Base-by-base conservation (phyloP, 2,113 vertebrate genomes). In the Eptesicus fuscus region DNA sequence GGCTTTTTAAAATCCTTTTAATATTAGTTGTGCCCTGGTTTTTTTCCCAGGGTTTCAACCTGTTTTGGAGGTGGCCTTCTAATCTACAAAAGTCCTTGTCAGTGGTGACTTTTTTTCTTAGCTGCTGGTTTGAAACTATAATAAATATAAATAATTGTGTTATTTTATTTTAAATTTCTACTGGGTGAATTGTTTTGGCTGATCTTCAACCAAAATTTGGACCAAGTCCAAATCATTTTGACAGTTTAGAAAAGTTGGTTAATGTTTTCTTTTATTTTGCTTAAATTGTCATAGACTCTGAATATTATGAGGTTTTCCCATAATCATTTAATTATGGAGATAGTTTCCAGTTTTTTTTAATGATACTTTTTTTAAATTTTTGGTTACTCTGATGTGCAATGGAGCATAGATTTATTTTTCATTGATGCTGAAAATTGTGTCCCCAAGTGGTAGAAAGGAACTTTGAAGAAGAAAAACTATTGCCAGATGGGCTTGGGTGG, bases 221-320 rank as follows among this genome's bases (percentile, higher is more conserved):
- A 92, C 63, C 51, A 92, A 96, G 95, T 96, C 91, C 77, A 97
- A 95, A 76, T 37, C 73, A 92, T 95, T 96, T 94, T 97, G 85
- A 95, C 1, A 74, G 82, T 96, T 96, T 91, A 96, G 63, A 97
- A 90, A 96, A 90, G 86, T 95, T 97, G 93, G 96, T 96, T 97
- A 96, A 90, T 93, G 35, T 95, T 96, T 97, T 94, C 79, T 79
- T 96, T 91, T 96, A 95, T 95, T 95, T 96, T 97, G 44, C 70
- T 96, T 91, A 90, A 95, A 92, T 88, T 96, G 49, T 96, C 74
- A 42, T 91, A 94, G 85, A 80, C 88, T 93, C 84, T 97, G 95
- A 94, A 83, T 85, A 88, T 88, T 96, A 83, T 86, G 82, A 96
- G 88, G 90, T 83, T 95, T 97, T 96, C 92, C 40, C 85, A 93